Evolutionary conservation across 1,140 invertebrate species (phyloP), one percentile per base, ranked within the genome.

Genomic region (Formica selysi): DNA sequence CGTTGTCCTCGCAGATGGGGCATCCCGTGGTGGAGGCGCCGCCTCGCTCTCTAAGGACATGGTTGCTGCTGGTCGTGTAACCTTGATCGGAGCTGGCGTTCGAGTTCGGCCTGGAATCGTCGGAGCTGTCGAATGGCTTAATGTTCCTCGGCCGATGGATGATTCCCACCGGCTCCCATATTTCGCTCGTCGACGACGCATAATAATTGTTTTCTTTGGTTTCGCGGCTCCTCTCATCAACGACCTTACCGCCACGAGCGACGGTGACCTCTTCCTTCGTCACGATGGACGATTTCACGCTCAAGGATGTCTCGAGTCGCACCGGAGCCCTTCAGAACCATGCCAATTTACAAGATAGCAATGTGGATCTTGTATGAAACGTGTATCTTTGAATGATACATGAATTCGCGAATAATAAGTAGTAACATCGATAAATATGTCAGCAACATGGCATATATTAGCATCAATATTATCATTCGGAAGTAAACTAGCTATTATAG

Each of bases 241-340:
- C 95, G 51, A 97, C 95, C 89, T 96, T 96, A 4, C 97, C 97
- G 76, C 96, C 96, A 16, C 96, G 95, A 5, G 96, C 96, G 22
- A 97, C 97, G 0, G 96, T 97, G 76, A 98, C 96, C 89, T 97
- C 97, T 91, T 98, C 97, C 76, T 96, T 97, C 59, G 97, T 97
- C 32, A 97, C 96, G 26, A 97, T 96, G 44, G 96, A 97, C 7
- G 97, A 97, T 90, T 97, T 97, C 4, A 97, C 97, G 84, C 96
- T 97, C 76, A 97, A 93, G 57, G 96, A 97, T 19, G 97, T 97
- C 93, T 97, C 97, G 88, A 97, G 94, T 86, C 97, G 96, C 5
- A 97, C 97, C 19, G 97, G 97, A 44, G 97, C 96, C 91, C 96
- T 96, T 90, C 95, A 86, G 73, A 91, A 87, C 36, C 65, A 80